These are phyloP conservation scores for Centropus bengalensis DNA, from an alignment of 2,113 vertebrate species.

Conservation along the genomic window DNA sequence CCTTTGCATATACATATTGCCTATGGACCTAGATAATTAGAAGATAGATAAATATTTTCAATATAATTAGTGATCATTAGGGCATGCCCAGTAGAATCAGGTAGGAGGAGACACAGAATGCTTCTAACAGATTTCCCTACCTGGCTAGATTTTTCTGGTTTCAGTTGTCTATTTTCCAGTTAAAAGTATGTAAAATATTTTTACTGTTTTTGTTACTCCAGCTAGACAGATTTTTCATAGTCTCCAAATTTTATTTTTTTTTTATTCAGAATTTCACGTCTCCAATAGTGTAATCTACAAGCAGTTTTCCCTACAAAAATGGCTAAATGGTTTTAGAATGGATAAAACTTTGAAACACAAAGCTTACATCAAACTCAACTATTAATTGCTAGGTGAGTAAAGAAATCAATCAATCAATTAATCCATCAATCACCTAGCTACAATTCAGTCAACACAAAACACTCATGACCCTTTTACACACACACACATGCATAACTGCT, in stretches of 20 bases:
- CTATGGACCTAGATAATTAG: not conserved
- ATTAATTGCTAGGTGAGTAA: not conserved
- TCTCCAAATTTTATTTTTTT: not conserved
- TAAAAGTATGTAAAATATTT: not conserved
- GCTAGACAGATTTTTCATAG: not conserved
- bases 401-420: not conserved
- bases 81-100: not conserved
- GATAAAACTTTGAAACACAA: not conserved
- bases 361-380: not conserved
- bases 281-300: not conserved
- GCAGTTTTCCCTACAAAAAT: not conserved
- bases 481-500: not conserved
- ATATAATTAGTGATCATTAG: not conserved
- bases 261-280: not conserved
- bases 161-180: not conserved
- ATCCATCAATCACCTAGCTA: not conserved
- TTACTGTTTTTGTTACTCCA: not conserved
- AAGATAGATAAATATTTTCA: constrained; percentile 28
- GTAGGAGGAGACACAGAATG: not conserved
- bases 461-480: not conserved
- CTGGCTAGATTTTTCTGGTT: not conserved
- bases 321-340: not conserved
- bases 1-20: not conserved
- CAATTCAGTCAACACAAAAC: not conserved
- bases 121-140: not conserved